phyloP scores from a whole-genome alignment of 1,140 invertebrate species.

The Drosophila virilis region DNA sequence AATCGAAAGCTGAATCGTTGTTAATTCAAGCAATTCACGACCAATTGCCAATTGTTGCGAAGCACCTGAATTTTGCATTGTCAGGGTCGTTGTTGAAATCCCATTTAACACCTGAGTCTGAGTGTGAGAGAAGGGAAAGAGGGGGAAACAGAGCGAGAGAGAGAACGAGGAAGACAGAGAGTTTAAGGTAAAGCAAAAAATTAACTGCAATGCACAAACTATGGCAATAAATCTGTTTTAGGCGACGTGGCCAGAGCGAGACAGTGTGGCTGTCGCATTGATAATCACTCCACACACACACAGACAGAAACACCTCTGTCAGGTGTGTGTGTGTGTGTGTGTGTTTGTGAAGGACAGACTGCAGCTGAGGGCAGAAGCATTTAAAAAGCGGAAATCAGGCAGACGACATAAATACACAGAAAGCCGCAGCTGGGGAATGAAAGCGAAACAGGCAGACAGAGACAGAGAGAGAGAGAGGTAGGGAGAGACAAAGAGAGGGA shows the following conservation, averaged over 20 bases:
- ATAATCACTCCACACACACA: constrained; percentile 22
- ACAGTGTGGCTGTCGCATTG: constrained; percentile 16
- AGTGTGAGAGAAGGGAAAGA: not conserved
- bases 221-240: constrained; percentile 66
- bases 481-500: not conserved
- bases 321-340: constrained; percentile 10
- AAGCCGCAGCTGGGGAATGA: constrained; percentile 32
- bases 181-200: constrained; percentile 9
- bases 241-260: constrained; percentile 4
- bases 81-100: constrained; percentile 46
- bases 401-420: constrained; percentile 74
- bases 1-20: not conserved
- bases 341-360: constrained; percentile 56
- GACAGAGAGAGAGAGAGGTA: not conserved
- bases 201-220: constrained; percentile 58
- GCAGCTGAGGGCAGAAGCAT: constrained; percentile 56
- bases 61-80: constrained; percentile 39
- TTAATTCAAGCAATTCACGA: constrained; percentile 2
- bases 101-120: constrained; percentile 60
- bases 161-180: not conserved
- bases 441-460: not conserved
- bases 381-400: constrained; percentile 81
- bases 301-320: constrained; percentile 11
- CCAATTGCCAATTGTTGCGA: constrained; percentile 11
- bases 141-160: not conserved